Percentiles rank a stretch among this genome's conserved stretches.
Conservation (phyloP, 2,888 invertebrate species). For the Leucozona laternaria region DNA sequence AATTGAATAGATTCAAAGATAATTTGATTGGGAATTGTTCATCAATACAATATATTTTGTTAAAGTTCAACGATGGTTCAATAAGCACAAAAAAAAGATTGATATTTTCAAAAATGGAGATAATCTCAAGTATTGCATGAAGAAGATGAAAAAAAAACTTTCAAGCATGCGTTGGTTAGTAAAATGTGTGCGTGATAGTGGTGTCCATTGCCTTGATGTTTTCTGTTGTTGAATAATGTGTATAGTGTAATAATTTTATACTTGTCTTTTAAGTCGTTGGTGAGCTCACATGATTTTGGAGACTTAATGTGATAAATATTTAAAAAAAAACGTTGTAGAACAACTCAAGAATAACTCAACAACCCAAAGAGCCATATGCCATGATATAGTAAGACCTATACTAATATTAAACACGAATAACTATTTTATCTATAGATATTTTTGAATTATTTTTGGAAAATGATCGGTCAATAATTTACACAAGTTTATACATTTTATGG, state of each 20-base stretch:
- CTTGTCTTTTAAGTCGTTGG: too few relatives aligned
- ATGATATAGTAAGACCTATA: too few relatives aligned
- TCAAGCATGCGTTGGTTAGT: not conserved
- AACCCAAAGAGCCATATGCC: too few relatives aligned
- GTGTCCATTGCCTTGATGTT: not conserved
- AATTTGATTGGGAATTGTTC: constrained; percentile 52
- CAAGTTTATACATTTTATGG: too few relatives aligned
- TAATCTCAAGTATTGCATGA: not conserved
- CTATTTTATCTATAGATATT: too few relatives aligned
- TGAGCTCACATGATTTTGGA: not conserved
- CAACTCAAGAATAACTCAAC: too few relatives aligned
- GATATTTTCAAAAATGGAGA: constrained; percentile 45
- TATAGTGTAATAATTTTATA: not conserved
- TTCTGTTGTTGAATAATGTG: not conserved
- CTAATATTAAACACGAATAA: too few relatives aligned
- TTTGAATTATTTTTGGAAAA: too few relatives aligned
- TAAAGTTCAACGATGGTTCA: constrained; percentile 67
- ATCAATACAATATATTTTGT: constrained; percentile 40
- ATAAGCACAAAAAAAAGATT: constrained; percentile 27
- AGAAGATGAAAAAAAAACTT: not conserved
- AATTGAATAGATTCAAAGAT: constrained; percentile 40
- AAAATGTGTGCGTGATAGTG: not conserved
- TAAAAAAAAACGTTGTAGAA: too few relatives aligned
- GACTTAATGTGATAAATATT: too few relatives aligned
- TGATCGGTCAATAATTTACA: too few relatives aligned